These are phyloP conservation scores for Coenobita brevimanus DNA, from an alignment of 1,140 invertebrate genomes.

Conservation along the genomic window DNA sequence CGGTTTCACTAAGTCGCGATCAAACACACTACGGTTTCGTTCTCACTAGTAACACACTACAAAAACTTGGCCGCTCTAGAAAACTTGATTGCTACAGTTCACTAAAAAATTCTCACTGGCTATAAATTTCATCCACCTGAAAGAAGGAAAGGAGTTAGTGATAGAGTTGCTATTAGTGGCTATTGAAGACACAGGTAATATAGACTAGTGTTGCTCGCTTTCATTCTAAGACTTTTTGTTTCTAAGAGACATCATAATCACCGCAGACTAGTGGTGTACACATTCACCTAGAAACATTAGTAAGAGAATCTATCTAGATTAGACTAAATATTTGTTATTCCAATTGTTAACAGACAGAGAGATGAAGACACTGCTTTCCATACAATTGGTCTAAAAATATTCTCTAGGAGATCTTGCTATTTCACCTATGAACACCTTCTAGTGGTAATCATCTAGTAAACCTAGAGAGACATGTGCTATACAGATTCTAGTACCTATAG, in stretches of 20 bases:
- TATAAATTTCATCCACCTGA: slow-evolving; percentile 11
- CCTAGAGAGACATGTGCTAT: slow-evolving; percentile 10
- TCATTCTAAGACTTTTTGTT: slow-evolving; percentile 19
- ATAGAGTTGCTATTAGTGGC: slow-evolving; percentile 34
- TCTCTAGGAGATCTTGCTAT: too few species aligned
- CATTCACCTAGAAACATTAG: slow-evolving; percentile 56
- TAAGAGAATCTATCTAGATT: slow-evolving; percentile 24
- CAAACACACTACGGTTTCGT: too few species aligned
- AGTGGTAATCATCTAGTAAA: too few species aligned
- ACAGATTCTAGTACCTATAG: slow-evolving; percentile 51
- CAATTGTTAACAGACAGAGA: not conserved
- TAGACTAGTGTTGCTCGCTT: slow-evolving; percentile 28
- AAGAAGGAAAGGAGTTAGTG: slow-evolving; percentile 18
- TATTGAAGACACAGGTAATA: slow-evolving; percentile 43
- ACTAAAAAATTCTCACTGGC: too few species aligned
- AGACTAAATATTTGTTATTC: slow-evolving; percentile 21
- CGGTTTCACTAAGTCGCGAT: too few species aligned
- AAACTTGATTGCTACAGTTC: too few species aligned
- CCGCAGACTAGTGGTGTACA: slow-evolving; percentile 11
- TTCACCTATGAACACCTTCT: too few species aligned
- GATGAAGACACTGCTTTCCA: slow-evolving; percentile 14
- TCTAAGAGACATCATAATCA: not conserved
- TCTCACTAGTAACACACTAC: too few species aligned
- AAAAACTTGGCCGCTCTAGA: too few species aligned
- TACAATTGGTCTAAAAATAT: not conserved